Conservation (phyloP, 2,797 vertebrate genomes). For the Anguilla pacifica region DNA sequence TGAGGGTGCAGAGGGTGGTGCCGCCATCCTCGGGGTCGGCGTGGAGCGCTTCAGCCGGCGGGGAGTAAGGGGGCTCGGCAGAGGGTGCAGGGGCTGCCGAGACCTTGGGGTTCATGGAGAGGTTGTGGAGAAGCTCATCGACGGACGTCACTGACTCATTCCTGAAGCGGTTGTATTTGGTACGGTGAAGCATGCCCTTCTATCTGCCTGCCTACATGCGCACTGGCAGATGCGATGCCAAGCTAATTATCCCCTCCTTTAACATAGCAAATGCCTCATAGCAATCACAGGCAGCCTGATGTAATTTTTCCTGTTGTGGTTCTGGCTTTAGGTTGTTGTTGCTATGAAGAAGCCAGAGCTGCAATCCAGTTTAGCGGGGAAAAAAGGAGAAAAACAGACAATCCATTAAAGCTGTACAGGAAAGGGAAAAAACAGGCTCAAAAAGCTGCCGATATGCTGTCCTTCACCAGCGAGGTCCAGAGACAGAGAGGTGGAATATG, state of each 20-base stretch:
- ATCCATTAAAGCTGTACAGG: conserved; percentile 68
- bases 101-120: conserved; percentile 96
- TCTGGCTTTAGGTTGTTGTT: conserved; percentile 53
- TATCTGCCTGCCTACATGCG: conserved; percentile 87
- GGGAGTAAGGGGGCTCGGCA: conserved; percentile 81
- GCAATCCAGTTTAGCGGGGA: conserved; percentile 63
- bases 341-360: conserved; percentile 63
- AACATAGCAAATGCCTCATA: conserved; percentile 85
- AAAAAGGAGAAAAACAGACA: conserved; percentile 59
- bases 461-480: conserved; percentile 51
- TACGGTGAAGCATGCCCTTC: conserved; percentile 99
- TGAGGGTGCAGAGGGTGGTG: conserved; percentile 92
- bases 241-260: conserved; percentile 79
- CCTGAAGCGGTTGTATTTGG: conserved; percentile 99
- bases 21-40: conserved; percentile 91
- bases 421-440: conserved; percentile 43
- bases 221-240: conserved; percentile 86
- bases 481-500: conserved; percentile 73
- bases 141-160: conserved; percentile 99
- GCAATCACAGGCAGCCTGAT: conserved; percentile 68
- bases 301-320: conserved; percentile 53
- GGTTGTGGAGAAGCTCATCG: conserved; percentile 95
- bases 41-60: conserved; percentile 79
- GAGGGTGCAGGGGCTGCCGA: conserved; percentile 82
- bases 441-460: conserved; percentile 51